Evolutionary conservation across 2,113 vertebrate genomes (phyloP), one percentile per base, ranked within the genome.

Genomic region (Indri indri): DNA sequence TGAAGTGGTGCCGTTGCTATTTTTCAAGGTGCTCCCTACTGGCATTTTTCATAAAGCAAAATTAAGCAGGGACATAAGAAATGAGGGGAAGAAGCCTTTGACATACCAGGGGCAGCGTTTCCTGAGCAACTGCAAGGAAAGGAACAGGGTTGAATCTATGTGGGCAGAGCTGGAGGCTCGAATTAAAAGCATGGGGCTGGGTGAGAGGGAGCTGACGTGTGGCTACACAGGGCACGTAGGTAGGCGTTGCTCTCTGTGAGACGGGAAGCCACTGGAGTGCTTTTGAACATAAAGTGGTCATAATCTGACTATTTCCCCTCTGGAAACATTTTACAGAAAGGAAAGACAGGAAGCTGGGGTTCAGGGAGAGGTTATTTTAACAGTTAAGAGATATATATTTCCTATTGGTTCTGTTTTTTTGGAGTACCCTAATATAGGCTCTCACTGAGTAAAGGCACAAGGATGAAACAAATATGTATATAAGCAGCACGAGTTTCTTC

Each of bases 1-100:
- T 10, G 17, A 14, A 14, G 7, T 6, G 37, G 9, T 23, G 0
- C 5, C 0, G 3, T 2, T 52, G 30, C 0, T 8, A 0, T 47
- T 54, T 50, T 54, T 9, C 3, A n/a, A 32, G 45, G 12, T 18
- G 6, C 3, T 25, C 6, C 8, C 1, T 3, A 6, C 3, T 52
- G 66, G 5, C 8, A 42, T 13, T 91, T 84, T 76, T 76, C 50
- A 3, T 40, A 32, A 54, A 40, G 57, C 5, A 70, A 79, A 45
- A 25, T n/a, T 59, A 32, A 96, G 42, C 23, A n/a, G 17, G 80
- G 7, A 37, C 50, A 18, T 32, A 50, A 45, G 47, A 66, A 23
- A 77, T 4, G 25, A 42, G 61, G 5, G 17, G 20, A 52, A 3
- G 1, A 61, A 40, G 22, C 3, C 54, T 3, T 1, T 13, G 61